Percentiles rank a stretch among this genome's conserved stretches.
phyloP scores from a whole-genome alignment of 2,113 vertebrate species.

The Camelus bactrianus region DNA sequence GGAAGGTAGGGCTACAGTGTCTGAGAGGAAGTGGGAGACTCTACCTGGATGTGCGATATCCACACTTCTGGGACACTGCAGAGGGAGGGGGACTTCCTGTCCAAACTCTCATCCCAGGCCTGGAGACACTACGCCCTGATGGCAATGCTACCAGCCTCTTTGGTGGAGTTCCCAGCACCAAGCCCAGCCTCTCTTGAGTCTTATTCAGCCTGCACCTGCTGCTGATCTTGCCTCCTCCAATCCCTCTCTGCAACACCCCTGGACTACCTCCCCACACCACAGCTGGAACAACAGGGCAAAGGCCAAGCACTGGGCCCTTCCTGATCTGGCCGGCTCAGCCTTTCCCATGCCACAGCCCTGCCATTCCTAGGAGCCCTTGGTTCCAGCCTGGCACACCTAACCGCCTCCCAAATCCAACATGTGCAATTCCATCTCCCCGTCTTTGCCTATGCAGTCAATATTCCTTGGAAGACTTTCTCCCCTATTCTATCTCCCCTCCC shows the following conservation, averaged over 20 bases:
- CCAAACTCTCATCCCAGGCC: neutral
- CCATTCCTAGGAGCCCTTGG: neutral
- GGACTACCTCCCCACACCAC: neutral
- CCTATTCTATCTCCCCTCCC: neutral
- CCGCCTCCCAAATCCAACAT: neutral
- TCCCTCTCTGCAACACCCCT: neutral
- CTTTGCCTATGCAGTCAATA: neutral
- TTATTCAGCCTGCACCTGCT: neutral
- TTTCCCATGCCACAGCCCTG: neutral
- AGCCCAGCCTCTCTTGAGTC: neutral
- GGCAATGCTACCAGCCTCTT: neutral
- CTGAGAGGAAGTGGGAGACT: neutral
- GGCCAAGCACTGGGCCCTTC: neutral
- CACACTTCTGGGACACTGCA: neutral
- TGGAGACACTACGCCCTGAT: neutral
- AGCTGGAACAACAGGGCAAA: neutral
- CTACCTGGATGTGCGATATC: neutral
- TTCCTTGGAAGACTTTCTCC: neutral
- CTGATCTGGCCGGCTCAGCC: neutral
- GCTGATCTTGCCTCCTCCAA: neutral
- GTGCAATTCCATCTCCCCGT: neutral
- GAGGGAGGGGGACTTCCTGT: neutral
- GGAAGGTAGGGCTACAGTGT: neutral
- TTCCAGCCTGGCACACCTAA: conserved; percentile 1
- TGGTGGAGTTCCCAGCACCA: neutral